These are phyloP conservation scores for Oryzaephilus surinamensis DNA, from an alignment of 1,140 invertebrate species.

Conservation along the genomic window DNA sequence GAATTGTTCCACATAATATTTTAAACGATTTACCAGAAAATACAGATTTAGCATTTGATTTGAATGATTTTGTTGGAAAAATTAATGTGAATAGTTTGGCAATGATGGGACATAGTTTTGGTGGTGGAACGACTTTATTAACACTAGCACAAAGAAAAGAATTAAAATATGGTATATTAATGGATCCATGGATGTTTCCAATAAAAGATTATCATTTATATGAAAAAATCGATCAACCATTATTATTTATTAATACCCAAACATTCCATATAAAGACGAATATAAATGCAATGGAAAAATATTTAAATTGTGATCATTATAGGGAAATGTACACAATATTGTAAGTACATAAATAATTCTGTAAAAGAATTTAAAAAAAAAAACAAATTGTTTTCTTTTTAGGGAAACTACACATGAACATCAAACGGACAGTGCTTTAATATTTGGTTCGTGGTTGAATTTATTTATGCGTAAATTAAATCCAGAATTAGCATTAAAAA, in stretches of 20 bases:
- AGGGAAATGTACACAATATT: constrained; percentile 40
- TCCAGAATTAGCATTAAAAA: constrained; percentile 30
- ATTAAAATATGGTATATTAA: constrained; percentile 45
- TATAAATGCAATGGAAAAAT: constrained; percentile 43
- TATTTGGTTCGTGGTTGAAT: constrained; percentile 39
- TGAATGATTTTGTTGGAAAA: constrained; percentile 37
- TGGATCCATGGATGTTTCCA: constrained; percentile 64
- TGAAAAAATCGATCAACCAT: constrained; percentile 41
- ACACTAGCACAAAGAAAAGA: constrained; percentile 42
- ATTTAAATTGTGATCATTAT: constrained; percentile 23
- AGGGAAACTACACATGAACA: constrained; percentile 41
- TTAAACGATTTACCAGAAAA: constrained; percentile 31
- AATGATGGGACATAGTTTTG: constrained; percentile 59
- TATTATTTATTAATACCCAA: constrained; percentile 54
- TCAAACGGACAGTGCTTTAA: constrained; percentile 36
- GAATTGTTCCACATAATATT: constrained; percentile 43
- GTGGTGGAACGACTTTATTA: constrained; percentile 49
- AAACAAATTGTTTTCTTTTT: too few relatives aligned
- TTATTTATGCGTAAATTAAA: constrained; percentile 39
- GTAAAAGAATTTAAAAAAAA: neutral
- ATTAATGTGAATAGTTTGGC: constrained; percentile 44
- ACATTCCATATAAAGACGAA: constrained; percentile 55
- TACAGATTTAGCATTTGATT: constrained; percentile 17
- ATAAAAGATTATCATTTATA: constrained; percentile 44
- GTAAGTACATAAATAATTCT: constrained; percentile 28